These are phyloP conservation scores for Acleris laterana DNA, from an alignment of 2,888 invertebrate genomes.

Conservation along the genomic window DNA sequence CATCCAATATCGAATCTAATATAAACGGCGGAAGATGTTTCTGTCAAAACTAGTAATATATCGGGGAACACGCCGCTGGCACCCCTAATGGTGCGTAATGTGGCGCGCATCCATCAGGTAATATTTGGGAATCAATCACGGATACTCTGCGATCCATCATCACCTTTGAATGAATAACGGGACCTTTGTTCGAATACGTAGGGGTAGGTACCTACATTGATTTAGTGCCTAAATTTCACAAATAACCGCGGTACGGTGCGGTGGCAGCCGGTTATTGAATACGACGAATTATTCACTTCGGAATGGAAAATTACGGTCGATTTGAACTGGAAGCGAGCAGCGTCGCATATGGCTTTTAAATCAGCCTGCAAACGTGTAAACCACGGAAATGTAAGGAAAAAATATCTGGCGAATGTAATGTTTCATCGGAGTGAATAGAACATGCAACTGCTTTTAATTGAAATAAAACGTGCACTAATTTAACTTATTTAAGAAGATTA, in stretches of 20 bases:
- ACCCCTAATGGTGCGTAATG: constrained; percentile 24
- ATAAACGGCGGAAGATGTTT: constrained; percentile 7
- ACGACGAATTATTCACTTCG: not conserved
- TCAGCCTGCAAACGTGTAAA: too few species aligned
- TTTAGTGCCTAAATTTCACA: constrained; percentile 16
- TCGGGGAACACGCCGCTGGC: constrained; percentile 6
- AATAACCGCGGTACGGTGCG: constrained; percentile 7
- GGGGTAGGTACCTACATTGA: constrained; percentile 4
- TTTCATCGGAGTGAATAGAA: too few species aligned
- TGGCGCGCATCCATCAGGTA: constrained; percentile 54
- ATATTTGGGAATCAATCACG: constrained; percentile 57
- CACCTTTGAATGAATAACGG: constrained; percentile 30
- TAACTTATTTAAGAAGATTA: not conserved
- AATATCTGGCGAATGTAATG: too few species aligned
- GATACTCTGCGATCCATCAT: constrained; percentile 59
- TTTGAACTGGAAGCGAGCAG: not conserved
- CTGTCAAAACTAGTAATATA: constrained; percentile 9
- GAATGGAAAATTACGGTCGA: not conserved
- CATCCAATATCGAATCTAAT: not conserved
- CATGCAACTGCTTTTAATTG: not conserved
- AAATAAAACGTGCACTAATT: not conserved
- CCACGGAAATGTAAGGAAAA: too few species aligned
- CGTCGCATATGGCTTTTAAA: not conserved
- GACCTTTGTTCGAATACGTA: constrained; percentile 14
- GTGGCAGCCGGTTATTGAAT: constrained; percentile 9